Conservation (phyloP, 2,797 vertebrate genomes). For the Lophotriccus pileatus region DNA sequence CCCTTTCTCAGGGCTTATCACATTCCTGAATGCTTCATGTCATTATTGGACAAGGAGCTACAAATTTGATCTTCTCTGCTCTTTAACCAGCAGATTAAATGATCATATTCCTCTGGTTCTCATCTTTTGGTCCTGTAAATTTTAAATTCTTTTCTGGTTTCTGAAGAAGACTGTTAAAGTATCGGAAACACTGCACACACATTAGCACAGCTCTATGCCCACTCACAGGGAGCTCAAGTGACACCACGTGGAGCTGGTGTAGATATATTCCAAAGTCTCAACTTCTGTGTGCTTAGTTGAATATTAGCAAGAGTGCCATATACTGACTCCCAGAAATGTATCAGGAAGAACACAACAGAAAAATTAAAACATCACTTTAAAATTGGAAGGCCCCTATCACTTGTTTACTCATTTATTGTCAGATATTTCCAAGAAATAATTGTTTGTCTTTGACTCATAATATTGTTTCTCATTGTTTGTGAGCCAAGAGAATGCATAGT, state of each 20-base stretch:
- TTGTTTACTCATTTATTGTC: not conserved
- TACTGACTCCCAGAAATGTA: not conserved
- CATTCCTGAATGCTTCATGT: not conserved
- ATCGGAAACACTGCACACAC: not conserved
- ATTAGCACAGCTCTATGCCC: not conserved
- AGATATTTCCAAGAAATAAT: not conserved
- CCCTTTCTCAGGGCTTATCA: not conserved
- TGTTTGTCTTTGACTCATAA: not conserved
- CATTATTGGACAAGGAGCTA: not conserved
- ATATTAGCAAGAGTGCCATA: not conserved
- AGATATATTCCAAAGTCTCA: not conserved
- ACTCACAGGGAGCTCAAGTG: not conserved
- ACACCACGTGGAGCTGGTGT: fast-evolving
- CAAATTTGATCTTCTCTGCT: not conserved
- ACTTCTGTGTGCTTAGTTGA: not conserved
- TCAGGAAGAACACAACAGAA: not conserved
- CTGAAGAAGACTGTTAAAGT: not conserved
- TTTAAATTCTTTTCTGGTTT: not conserved
- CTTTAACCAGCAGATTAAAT: not conserved
- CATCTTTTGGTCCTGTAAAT: not conserved
- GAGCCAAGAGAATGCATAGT: not conserved
- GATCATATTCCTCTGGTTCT: not conserved
- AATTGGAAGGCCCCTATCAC: not conserved
- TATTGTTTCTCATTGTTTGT: not conserved
- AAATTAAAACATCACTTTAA: not conserved